Conservation (phyloP, 2,888 invertebrate genomes). For the Brenthis hecate region DNA sequence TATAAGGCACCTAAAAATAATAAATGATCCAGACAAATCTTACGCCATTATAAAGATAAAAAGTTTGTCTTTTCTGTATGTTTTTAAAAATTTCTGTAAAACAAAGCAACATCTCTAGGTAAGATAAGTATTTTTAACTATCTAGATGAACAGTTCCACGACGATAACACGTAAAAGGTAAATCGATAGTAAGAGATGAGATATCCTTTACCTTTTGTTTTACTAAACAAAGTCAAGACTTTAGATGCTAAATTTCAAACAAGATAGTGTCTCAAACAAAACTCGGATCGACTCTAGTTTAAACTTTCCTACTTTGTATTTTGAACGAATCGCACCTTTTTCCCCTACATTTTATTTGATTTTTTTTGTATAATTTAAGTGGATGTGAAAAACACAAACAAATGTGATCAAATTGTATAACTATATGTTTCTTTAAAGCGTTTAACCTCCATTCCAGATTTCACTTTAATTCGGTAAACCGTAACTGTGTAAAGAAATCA, state of each 20-base stretch:
- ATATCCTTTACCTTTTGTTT: background rate
- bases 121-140: no score
- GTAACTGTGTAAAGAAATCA: no score
- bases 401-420: background rate
- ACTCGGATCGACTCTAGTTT: constrained; percentile 14
- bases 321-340: constrained; percentile 16
- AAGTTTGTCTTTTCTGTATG: no score
- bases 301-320: constrained; percentile 28
- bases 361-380: constrained; percentile 9
- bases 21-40: no score
- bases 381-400: background rate
- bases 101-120: no score
- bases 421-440: no score
- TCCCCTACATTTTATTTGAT: constrained; percentile 8
- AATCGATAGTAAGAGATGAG: background rate
- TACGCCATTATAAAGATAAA: no score
- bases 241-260: constrained; percentile 10
- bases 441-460: no score
- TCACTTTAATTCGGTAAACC: no score
- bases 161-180: background rate
- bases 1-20: no score
- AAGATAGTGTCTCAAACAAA: constrained; percentile 13
- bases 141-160: no score
- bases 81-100: no score
- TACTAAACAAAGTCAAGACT: constrained; percentile 6